phyloP scores from a whole-genome alignment of 2,888 invertebrate species.

The Sthenelais limicola region DNA sequence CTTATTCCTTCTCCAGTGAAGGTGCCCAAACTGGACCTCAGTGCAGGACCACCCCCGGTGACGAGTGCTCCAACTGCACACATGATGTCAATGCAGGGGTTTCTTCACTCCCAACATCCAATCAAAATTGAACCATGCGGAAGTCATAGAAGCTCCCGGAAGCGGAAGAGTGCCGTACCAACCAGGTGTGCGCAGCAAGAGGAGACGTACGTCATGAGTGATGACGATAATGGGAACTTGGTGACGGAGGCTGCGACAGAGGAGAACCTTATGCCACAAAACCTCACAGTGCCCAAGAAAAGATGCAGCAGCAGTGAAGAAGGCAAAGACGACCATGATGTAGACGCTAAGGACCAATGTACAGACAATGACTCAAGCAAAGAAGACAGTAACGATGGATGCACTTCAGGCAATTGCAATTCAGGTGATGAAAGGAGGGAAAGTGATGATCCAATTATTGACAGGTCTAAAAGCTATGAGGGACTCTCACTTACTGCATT shows the following conservation, averaged over 20 bases:
- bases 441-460: neutral
- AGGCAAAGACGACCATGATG: neutral
- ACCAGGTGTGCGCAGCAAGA: slow-evolving; percentile 63
- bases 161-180: slow-evolving; percentile 65
- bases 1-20: slow-evolving; percentile 60
- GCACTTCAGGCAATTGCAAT: slow-evolving; percentile 26
- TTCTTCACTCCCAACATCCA: neutral
- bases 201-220: slow-evolving; percentile 57
- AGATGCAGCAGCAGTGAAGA: neutral
- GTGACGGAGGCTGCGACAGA: slow-evolving; percentile 60
- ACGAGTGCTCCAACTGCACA: neutral
- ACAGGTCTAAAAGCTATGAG: slow-evolving; percentile 22
- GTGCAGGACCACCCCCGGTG: neutral
- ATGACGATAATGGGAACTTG: slow-evolving; percentile 54
- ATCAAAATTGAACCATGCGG: slow-evolving; percentile 21
- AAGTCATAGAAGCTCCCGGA: slow-evolving; percentile 29
- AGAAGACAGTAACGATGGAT: slow-evolving; percentile 23
- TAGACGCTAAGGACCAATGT: slow-evolving; percentile 42
- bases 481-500: slow-evolving; percentile 27
- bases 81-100: neutral
- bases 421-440: slow-evolving; percentile 14
- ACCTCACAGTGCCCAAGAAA: slow-evolving; percentile 41
- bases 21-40: slow-evolving; percentile 56
- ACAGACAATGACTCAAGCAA: too few relatives aligned
- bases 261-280: slow-evolving; percentile 40